phyloP scores from a whole-genome alignment of 1,140 invertebrate genomes.

The Eciton burchellii region DNA sequence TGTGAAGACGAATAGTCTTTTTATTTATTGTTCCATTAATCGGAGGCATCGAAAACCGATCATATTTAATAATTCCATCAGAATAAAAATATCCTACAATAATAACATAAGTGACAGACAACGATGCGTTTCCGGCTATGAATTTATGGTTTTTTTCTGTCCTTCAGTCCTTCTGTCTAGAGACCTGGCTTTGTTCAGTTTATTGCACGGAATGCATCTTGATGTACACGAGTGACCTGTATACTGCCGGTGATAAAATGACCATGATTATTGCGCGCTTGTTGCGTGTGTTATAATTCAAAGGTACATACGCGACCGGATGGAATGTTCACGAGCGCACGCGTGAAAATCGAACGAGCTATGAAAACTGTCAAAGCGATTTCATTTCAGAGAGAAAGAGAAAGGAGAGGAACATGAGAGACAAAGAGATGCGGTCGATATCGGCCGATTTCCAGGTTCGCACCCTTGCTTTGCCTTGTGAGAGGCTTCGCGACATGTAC shows the following conservation, averaged over 20 bases:
- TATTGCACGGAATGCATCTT: constrained; percentile 15
- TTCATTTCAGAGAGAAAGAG: neutral
- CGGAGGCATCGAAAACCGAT: too few species aligned
- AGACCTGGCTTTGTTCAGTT: neutral
- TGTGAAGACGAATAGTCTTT: too few species aligned
- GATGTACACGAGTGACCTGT: constrained; percentile 1
- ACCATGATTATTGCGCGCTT: constrained; percentile 40
- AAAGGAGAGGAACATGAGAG: neutral
- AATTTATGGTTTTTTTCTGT: constrained; percentile 9
- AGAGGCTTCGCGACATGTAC: constrained; percentile 27
- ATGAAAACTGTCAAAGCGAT: constrained; percentile 29
- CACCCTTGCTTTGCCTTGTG: constrained; percentile 1
- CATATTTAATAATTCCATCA: too few species aligned
- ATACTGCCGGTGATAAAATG: constrained; percentile 25
- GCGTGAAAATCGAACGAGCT: neutral
- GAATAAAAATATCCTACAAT: too few species aligned
- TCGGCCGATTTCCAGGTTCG: constrained; percentile 44
- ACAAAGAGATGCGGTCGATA: constrained; percentile 16
- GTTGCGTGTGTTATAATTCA: constrained; percentile 42
- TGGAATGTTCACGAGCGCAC: neutral
- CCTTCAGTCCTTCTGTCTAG: neutral
- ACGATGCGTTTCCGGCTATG: constrained; percentile 23
- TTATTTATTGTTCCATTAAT: too few species aligned
- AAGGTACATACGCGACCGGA: constrained; percentile 33
- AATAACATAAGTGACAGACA: neutral